These are phyloP conservation scores for Agelas oroides DNA, from an alignment of 37 sponge, comb jelly and placozoan genomes.

Conservation along the genomic window DNA sequence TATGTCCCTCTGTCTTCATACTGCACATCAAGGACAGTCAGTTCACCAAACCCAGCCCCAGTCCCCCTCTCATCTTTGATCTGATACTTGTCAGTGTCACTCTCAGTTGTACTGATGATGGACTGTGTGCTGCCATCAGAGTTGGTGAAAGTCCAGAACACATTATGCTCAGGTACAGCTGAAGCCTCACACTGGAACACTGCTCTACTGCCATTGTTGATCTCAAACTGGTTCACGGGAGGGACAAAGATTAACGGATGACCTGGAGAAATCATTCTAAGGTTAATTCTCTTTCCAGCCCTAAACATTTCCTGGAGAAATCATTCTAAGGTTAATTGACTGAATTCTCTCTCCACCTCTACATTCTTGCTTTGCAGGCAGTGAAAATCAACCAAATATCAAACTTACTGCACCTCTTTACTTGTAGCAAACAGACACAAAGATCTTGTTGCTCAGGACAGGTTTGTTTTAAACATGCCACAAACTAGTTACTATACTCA, in stretches of 20 bases:
- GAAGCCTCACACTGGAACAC: slow-evolving; percentile 50
- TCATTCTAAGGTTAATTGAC: not conserved
- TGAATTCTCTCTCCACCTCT: no score
- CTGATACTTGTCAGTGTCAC: slow-evolving; percentile 27
- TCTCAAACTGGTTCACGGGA: slow-evolving; percentile 39
- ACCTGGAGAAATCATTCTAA: slow-evolving; percentile 36
- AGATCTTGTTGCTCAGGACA: no score
- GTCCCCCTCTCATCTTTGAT: not conserved
- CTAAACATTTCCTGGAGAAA: slow-evolving; percentile 62
- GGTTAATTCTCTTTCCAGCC: no score
- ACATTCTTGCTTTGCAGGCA: no score
- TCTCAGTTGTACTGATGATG: not conserved
- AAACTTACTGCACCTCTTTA: no score
- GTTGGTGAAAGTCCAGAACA: slow-evolving; percentile 58
- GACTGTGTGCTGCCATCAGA: not conserved
- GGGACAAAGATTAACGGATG: slow-evolving; percentile 44
- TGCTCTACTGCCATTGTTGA: slow-evolving; percentile 39
- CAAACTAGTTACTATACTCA: no score
- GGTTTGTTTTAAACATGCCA: no score
- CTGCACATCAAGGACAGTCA: slow-evolving; percentile 47
- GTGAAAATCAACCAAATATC: no score
- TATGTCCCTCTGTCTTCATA: slow-evolving; percentile 74
- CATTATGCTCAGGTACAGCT: slow-evolving; percentile 52
- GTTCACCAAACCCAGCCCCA: slow-evolving; percentile 38
- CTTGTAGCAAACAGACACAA: no score